These are phyloP conservation scores for Rhizoglyphus robini DNA, from an alignment of 1,140 invertebrate genomes.

Conservation along the genomic window DNA sequence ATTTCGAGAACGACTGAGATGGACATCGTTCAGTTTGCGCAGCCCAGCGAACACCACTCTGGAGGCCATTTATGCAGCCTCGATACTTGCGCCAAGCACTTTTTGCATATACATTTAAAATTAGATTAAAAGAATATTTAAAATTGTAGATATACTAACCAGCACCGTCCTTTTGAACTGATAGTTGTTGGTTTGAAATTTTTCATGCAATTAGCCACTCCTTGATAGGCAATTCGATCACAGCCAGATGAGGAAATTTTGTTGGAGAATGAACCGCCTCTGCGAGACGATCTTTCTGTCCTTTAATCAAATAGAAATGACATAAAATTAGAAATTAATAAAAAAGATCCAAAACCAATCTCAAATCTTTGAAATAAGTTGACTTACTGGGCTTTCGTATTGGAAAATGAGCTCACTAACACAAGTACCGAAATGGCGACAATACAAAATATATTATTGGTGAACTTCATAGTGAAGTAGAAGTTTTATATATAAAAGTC, in stretches of 20 bases:
- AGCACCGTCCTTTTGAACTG: not conserved
- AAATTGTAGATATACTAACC: not conserved
- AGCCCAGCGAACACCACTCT: not conserved
- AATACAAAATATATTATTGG: too few relatives aligned
- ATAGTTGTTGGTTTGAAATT: not conserved
- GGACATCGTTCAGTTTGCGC: not conserved
- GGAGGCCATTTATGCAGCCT: not conserved
- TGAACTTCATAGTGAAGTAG: too few relatives aligned
- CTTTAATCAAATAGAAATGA: too few relatives aligned
- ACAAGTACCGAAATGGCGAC: too few relatives aligned
- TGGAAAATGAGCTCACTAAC: too few relatives aligned
- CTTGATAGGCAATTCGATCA: slow-evolving; percentile 13
- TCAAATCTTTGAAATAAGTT: too few relatives aligned
- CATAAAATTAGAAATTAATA: too few relatives aligned
- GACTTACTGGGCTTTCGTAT: too few relatives aligned
- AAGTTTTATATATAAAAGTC: too few relatives aligned
- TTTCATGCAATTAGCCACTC: slow-evolving; percentile 6
- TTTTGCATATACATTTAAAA: too few relatives aligned
- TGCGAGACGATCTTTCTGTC: not conserved
- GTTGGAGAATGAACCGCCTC: not conserved
- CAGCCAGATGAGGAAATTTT: not conserved
- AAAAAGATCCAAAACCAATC: too few relatives aligned
- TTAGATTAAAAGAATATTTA: too few relatives aligned
- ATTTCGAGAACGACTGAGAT: not conserved
- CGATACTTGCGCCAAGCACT: slow-evolving; percentile 6